phyloP scores from a whole-genome alignment of 2,797 vertebrate genomes.

The Squalus acanthias region DNA sequence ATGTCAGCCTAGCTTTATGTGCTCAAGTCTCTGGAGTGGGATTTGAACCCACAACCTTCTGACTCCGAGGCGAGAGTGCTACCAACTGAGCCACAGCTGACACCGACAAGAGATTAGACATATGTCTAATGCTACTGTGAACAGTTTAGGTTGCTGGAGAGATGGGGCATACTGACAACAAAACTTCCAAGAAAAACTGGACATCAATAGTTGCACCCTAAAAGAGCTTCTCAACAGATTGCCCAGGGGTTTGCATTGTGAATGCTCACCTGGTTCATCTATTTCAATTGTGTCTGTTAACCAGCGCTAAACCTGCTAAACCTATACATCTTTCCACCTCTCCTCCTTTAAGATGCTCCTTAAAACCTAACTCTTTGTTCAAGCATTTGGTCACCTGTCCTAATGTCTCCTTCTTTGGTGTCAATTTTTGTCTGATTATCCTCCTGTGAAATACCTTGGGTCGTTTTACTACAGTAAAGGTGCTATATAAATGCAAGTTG shows the following conservation, averaged over 20 bases:
- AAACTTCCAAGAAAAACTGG: too few relatives aligned
- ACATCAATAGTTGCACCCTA: background rate
- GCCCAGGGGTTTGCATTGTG: background rate
- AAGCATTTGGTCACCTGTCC: background rate
- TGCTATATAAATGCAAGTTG: background rate
- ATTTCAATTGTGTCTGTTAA: background rate
- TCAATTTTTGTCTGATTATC: background rate
- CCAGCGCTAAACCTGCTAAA: background rate
- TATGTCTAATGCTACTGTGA: too few relatives aligned
- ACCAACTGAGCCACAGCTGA: too few relatives aligned
- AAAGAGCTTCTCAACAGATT: background rate
- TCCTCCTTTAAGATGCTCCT: background rate
- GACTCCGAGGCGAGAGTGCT: too few relatives aligned
- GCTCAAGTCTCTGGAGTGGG: too few relatives aligned
- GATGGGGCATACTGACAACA: too few relatives aligned
- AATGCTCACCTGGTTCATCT: background rate
- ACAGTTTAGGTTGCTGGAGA: too few relatives aligned
- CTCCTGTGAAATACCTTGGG: background rate
- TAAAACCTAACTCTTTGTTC: background rate
- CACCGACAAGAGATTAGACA: too few relatives aligned
- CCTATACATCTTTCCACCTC: background rate
- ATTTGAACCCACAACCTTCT: too few relatives aligned
- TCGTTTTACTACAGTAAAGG: background rate
- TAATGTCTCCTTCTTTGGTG: background rate
- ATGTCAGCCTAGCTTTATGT: too few relatives aligned